A percentile compares a stretch with the other conserved stretches of the same genome.
Evolutionary conservation across 2,888 invertebrate species (phyloP).

Genomic region (Pachycephus smyrnensis): DNA sequence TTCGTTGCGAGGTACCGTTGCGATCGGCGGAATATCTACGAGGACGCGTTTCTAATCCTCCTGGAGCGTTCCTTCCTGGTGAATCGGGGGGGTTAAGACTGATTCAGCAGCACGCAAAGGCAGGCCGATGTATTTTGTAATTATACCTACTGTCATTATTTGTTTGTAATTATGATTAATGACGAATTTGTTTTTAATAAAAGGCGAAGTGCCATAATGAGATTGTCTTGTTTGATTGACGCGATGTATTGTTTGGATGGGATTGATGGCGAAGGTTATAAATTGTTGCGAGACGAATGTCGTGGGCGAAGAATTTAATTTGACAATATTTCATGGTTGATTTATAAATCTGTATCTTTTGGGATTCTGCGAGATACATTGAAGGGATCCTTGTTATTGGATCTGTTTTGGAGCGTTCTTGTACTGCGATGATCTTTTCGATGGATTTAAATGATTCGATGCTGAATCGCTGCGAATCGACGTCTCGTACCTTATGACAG

Average conservation of each 20-base stretch:
- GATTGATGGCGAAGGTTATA: too few relatives aligned
- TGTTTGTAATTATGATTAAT: slow-evolving; percentile 58
- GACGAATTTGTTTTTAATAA: slow-evolving; percentile 62
- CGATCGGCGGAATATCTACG: background rate
- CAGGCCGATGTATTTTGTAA: slow-evolving; percentile 57
- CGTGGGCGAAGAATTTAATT: background rate
- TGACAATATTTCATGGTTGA: too few relatives aligned
- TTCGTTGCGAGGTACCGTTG: too few relatives aligned
- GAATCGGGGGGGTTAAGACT: slow-evolving; percentile 58
- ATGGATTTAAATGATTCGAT: background rate
- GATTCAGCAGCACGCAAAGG: slow-evolving; percentile 52
- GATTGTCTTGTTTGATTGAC: too few relatives aligned
- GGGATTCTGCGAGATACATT: too few relatives aligned
- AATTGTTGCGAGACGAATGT: too few relatives aligned
- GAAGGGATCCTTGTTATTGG: too few relatives aligned
- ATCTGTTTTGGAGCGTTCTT: too few relatives aligned
- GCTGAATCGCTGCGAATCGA: background rate
- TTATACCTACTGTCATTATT: slow-evolving; percentile 49
- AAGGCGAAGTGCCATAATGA: slow-evolving; percentile 61
- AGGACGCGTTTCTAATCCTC: background rate
- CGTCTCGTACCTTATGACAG: slow-evolving; percentile 18
- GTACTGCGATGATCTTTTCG: background rate
- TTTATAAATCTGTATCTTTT: too few relatives aligned
- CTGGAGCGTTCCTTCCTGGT: slow-evolving; percentile 20
- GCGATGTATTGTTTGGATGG: too few relatives aligned